A percentile compares a stretch with the other conserved stretches of the same genome.
Evolutionary conservation across 2,113 vertebrate genomes (phyloP).

Genomic region (Hiodon alosoides): DNA sequence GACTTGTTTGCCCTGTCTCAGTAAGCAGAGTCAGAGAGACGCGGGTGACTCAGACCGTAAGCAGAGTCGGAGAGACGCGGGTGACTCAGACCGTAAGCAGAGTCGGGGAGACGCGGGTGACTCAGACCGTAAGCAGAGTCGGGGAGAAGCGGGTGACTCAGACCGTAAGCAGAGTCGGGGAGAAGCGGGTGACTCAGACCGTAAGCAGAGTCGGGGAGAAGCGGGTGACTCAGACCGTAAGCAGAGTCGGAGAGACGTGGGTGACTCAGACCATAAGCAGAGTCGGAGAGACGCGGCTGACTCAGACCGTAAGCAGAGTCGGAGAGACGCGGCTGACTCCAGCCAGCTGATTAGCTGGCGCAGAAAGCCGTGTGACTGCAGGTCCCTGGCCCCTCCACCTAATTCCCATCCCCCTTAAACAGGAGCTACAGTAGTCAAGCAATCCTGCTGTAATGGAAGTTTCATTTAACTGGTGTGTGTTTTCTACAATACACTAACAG

Average conservation of each 20-base stretch:
- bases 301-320: background rate
- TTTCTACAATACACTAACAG: background rate
- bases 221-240: too few relatives aligned
- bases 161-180: background rate
- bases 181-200: background rate
- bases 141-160: background rate
- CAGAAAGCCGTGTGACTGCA: conserved; percentile 2
- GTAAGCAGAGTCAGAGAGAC: too few relatives aligned
- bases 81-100: too few relatives aligned
- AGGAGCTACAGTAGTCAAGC: background rate
- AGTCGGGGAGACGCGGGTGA: too few relatives aligned
- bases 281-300: too few relatives aligned
- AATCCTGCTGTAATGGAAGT: background rate
- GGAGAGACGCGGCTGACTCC: background rate
- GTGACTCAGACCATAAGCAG: too few relatives aligned
- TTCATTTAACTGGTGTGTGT: background rate
- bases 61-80: too few relatives aligned
- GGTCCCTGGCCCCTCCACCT: background rate
- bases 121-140: too few relatives aligned
- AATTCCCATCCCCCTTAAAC: background rate
- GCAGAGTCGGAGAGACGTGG: too few relatives aligned
- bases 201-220: background rate
- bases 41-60: too few relatives aligned
- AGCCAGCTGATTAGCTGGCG: conserved; percentile 19
- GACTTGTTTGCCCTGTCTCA: too few relatives aligned